These are phyloP conservation scores for Podarcis raffonei DNA, from an alignment of 2,113 vertebrate genomes.

Conservation along the genomic window DNA sequence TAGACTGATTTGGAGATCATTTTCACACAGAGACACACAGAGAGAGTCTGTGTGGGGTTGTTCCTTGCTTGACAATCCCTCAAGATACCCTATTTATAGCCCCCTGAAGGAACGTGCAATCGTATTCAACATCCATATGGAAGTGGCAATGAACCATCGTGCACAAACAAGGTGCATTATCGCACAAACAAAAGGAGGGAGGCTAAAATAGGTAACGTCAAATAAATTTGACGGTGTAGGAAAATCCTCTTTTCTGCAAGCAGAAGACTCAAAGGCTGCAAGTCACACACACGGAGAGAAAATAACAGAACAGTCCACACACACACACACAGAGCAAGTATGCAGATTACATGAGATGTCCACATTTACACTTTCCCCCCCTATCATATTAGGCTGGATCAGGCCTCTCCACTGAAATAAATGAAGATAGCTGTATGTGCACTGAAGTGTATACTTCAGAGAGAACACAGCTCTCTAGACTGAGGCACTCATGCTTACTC, in stretches of 20 bases:
- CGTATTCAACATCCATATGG: neutral
- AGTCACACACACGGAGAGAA: neutral
- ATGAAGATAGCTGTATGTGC: neutral
- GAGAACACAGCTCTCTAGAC: neutral
- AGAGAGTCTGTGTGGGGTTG: neutral
- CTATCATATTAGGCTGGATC: neutral
- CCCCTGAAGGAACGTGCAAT: neutral
- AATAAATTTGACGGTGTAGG: neutral
- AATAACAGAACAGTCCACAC: neutral
- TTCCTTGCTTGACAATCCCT: too few relatives aligned
- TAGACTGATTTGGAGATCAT: too few relatives aligned
- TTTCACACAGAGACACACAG: too few relatives aligned
- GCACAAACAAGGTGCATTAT: neutral
- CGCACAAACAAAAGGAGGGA: neutral
- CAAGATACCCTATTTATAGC: neutral
- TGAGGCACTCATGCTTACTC: neutral
- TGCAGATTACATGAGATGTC: neutral
- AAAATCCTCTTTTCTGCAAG: neutral
- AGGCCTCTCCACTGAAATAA: neutral
- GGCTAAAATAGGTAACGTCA: neutral
- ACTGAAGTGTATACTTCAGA: neutral
- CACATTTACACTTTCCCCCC: neutral
- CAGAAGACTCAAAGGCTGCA: neutral
- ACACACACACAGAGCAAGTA: neutral
- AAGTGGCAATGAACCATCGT: neutral